Evolutionary conservation across 2,113 vertebrate genomes (phyloP), one percentile per base, ranked within the genome.

Genomic region (Gambusia affinis): DNA sequence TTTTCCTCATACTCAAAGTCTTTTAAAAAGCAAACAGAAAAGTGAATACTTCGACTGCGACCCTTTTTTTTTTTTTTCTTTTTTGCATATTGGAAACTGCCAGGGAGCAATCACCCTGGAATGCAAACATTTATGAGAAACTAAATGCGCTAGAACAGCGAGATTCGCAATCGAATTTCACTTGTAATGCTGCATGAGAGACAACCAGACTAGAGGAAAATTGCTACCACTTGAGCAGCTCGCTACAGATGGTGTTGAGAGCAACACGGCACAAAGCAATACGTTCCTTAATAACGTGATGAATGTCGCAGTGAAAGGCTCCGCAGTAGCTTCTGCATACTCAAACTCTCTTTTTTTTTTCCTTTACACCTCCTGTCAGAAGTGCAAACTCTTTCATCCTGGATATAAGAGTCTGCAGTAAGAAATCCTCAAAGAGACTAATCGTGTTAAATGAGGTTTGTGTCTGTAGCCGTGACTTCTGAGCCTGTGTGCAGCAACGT

Each of bases 61-160:
- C 39, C 72, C 74, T 88, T 42, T 15, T 42, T 42, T 42, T n/a
- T 51, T 51, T 54, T 54, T 54, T n/a, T 10, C 2, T 54, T 24
- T 54, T 57, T 84, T 89, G 85, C 82, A 75, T 79, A 91, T 87
- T 86, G 85, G 85, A 91, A 90, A 85, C 88, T 79, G 88, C 82
- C 75, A 76, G 86, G 87, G 90, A 91, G 89, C 91, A 93, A 94
- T 94, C 89, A 88, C 57, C 7, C 75, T 88, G 92, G 90, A 92
- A 94, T 89, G 91, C 89, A 87, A 93, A 94, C 90, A 91, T 93
- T 94, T 92, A 93, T 90, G 88, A 91, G 89, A 87, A 91, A 91
- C 93, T 91, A 91, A 94, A 93, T 86, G 89, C 90, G 80, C 87
- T 84, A 91, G 92, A 94, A 93, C 92, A 89, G 81, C 77, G 77